Base-by-base conservation (phyloP, 2,113 vertebrate genomes). In the Rafetus swinhoei region DNA sequence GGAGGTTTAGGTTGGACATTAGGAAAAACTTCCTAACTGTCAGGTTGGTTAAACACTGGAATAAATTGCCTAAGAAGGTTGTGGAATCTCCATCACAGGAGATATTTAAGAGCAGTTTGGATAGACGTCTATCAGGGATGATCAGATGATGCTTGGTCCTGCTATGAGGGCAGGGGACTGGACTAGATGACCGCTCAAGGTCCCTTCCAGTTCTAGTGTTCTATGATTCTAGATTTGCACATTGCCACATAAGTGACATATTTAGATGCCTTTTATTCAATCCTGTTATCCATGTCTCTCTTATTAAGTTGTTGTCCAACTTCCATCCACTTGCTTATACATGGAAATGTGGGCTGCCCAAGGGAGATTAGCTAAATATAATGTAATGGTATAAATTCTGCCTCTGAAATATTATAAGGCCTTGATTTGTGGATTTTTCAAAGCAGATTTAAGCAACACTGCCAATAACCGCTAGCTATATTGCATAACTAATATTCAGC, bases 261-360 rank as follows among this genome's bases (percentile, higher is more conserved):
- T 90, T 94, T 87, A 93, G 90, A 80, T 81, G 87, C 82, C 50
- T 82, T 62, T 54, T 50, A 77, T 27, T 77, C 24, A 45, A 45
- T 39, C 39, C 39, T 77, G 24, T 77, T 77, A 50, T 25, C 74
- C 74, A 77, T 39, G 39, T 77, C 74, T 45, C 74, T 45, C 39
- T 77, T 77, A 77, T 50, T 77, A 50, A 45, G 11, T 77, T 77
- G 35, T 50, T 50, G 35, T 22, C 74, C 24, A 11, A 27, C 11
- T 94, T 92, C 93, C 87, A 93, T 92, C 94, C 85, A 90, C 6
- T 86, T 94, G 92, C 87, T 94, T 87, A 76, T 4, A 90, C 79
- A 87, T 82, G 29, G 84, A 93, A 81, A 74, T n/a, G 16, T 22
- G 32, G 65, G 35, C 27, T 93, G 35, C 56, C 84, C 25, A 72